A percentile compares a stretch with the other conserved stretches of the same genome.
These are phyloP conservation scores for Lasioglossum marginatum DNA, from an alignment of 2,888 invertebrate genomes.

Conservation along the genomic window DNA sequence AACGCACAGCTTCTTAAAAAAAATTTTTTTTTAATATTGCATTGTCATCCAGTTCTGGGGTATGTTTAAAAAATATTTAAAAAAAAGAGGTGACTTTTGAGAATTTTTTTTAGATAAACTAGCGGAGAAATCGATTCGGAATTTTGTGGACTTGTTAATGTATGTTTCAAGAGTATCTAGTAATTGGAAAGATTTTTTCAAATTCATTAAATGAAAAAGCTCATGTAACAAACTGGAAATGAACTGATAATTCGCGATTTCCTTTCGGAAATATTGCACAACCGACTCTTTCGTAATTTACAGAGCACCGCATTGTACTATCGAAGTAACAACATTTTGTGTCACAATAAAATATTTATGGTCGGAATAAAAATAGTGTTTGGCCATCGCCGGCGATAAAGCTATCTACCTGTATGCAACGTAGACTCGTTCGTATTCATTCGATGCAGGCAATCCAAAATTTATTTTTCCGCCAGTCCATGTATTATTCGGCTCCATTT, in stretches of 20 bases:
- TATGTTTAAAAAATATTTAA: too few relatives aligned
- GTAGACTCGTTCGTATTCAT: neutral
- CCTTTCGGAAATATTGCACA: neutral
- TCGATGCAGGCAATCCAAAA: neutral
- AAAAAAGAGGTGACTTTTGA: neutral
- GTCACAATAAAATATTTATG: neutral
- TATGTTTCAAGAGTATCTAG: neutral
- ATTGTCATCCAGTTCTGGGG: too few relatives aligned
- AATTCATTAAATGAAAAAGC: neutral
- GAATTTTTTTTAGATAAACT: neutral
- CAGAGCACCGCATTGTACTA: neutral
- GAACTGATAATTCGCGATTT: neutral
- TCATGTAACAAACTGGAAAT: neutral
- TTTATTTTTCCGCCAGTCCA: neutral
- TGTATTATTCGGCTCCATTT: neutral
- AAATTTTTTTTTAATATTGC: too few relatives aligned
- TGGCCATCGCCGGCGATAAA: neutral
- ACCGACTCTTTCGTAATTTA: neutral
- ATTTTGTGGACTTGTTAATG: neutral
- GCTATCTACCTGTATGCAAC: neutral
- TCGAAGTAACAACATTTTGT: neutral
- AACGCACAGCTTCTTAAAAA: too few relatives aligned
- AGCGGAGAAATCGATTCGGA: neutral
- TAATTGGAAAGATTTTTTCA: neutral
- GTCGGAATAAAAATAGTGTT: neutral